Evolutionary conservation across 2,113 vertebrate genomes (phyloP).

Genomic region (Calyptommatus sinebrachiatus): DNA sequence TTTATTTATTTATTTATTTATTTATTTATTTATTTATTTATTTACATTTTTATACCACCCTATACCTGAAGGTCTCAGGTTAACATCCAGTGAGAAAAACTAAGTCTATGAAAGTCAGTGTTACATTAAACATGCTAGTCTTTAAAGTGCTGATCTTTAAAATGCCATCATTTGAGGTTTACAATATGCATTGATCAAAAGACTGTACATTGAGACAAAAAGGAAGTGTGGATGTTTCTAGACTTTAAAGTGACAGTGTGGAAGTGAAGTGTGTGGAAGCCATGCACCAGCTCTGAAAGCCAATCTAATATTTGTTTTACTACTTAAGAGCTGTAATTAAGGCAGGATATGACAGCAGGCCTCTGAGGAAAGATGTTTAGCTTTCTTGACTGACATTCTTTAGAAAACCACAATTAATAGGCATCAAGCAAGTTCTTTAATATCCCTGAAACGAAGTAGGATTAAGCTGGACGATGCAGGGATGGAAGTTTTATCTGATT

Average conservation of each 20-base stretch:
- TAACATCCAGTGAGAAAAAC: too few species aligned
- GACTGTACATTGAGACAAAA: background rate
- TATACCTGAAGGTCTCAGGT: too few species aligned
- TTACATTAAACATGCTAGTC: background rate
- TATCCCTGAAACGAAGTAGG: slow-evolving; percentile 16
- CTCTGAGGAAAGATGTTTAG: slow-evolving; percentile 26
- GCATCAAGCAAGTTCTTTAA: background rate
- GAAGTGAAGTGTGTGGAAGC: background rate
- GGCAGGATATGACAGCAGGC: slow-evolving; percentile 12
- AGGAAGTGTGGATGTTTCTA: background rate
- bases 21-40: too few species aligned
- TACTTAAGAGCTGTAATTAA: slow-evolving; percentile 22
- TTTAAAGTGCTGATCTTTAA: background rate
- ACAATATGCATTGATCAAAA: background rate
- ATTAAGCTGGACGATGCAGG: slow-evolving; percentile 32
- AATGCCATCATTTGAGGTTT: too few species aligned
- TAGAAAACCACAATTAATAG: slow-evolving; percentile 37
- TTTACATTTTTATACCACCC: too few species aligned
- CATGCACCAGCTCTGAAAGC: background rate
- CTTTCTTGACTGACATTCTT: slow-evolving; percentile 12
- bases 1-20: too few species aligned
- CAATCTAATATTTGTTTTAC: background rate
- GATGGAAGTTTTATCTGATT: slow-evolving; percentile 9
- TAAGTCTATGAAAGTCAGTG: slow-evolving; percentile 54
- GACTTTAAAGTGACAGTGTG: background rate